These are phyloP conservation scores for Threskiornis aethiopicus DNA, from an alignment of 2,797 vertebrate species.

Conservation along the genomic window DNA sequence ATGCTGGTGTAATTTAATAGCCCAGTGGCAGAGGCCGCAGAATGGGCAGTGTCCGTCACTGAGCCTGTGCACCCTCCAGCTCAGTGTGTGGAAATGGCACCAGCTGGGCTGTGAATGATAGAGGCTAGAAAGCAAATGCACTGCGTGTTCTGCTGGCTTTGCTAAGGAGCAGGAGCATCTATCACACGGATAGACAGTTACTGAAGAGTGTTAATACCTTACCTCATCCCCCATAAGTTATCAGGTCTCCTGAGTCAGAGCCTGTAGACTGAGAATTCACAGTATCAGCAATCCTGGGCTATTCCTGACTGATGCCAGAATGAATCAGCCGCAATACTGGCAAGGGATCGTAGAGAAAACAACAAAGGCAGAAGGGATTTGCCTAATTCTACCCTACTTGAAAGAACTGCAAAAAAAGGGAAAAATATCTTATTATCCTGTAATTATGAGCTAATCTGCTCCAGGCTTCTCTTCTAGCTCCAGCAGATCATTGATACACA, in stretches of 20 bases:
- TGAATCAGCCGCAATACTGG: not conserved
- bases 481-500: not conserved
- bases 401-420: not conserved
- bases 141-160: not conserved
- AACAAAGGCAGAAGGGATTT: not conserved
- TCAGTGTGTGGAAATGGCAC: not conserved
- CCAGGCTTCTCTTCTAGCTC: not conserved
- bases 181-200: not conserved
- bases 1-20: not conserved
- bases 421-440: not conserved
- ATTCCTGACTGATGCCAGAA: not conserved
- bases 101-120: not conserved
- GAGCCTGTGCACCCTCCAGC: not conserved
- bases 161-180: not conserved
- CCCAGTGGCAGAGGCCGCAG: not conserved
- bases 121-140: not conserved
- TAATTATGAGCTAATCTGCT: not conserved
- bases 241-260: not conserved
- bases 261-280: not conserved
- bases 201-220: not conserved
- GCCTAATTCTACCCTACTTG: not conserved
- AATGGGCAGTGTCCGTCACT: not conserved
- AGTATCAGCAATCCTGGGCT: not conserved
- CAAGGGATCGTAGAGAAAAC: not conserved
- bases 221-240: not conserved